A percentile compares a stretch with the other conserved stretches of the same genome.
Evolutionary conservation across 2,888 invertebrate species (phyloP).

Genomic region (Candidula unifasciata): DNA sequence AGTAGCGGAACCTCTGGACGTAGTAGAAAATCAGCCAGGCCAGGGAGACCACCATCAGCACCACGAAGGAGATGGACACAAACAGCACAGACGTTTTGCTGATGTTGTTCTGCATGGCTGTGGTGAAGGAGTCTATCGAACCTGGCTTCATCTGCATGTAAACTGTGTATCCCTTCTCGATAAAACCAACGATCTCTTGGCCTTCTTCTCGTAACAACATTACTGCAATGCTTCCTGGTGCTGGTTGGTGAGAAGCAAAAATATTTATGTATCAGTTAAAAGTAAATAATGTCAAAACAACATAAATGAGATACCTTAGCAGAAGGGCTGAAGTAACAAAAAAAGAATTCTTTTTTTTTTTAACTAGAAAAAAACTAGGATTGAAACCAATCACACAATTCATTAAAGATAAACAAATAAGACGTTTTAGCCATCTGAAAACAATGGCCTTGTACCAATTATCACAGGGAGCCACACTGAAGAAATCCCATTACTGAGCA

Average conservation of each 20-base stretch:
- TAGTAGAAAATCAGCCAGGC: constrained; percentile 98
- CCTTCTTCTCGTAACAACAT: constrained; percentile 37
- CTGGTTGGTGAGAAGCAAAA: neutral
- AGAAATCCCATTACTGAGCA: too few species aligned
- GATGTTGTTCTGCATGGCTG: constrained; percentile 56
- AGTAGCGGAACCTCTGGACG: constrained; percentile 94
- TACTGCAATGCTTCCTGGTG: constrained; percentile 27
- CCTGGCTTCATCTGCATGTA: constrained; percentile 41
- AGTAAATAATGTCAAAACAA: too few species aligned
- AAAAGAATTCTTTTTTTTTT: too few species aligned
- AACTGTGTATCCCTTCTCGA: constrained; percentile 25
- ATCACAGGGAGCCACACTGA: too few species aligned
- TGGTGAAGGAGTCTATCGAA: neutral
- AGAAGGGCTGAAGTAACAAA: too few species aligned
- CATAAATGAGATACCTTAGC: too few species aligned
- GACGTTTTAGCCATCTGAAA: too few species aligned
- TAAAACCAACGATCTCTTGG: constrained; percentile 7
- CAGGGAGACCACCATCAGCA: constrained; percentile 94
- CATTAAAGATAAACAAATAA: too few species aligned
- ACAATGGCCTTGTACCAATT: too few species aligned
- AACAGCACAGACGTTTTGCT: constrained; percentile 93
- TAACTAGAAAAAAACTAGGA: too few species aligned
- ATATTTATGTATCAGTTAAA: neutral
- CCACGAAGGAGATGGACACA: constrained; percentile 96
- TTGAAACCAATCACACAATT: too few species aligned